A percentile compares a stretch with the other conserved stretches of the same genome.
Evolutionary conservation across 2,113 vertebrate species (phyloP).

Genomic region (Percopsis transmontana): DNA sequence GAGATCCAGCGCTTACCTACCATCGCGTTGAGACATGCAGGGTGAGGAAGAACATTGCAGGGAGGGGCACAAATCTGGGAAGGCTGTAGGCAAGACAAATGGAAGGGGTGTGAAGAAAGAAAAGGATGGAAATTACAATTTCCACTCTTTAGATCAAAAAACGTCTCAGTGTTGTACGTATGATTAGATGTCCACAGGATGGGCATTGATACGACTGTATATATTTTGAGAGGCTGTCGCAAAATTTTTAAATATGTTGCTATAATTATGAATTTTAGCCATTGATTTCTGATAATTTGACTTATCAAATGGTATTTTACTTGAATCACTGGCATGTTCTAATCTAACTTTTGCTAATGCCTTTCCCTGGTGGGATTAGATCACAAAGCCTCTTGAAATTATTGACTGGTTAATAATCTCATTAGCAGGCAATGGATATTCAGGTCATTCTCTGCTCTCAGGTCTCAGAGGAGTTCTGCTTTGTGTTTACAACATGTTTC

Average conservation of each 20-base stretch:
- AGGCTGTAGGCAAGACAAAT: slow-evolving; percentile 12
- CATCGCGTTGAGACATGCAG: slow-evolving; percentile 47
- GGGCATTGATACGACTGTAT: slow-evolving; percentile 27
- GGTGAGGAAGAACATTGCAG: slow-evolving; percentile 30
- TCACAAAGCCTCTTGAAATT: slow-evolving; percentile 70
- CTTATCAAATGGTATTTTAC: slow-evolving; percentile 36
- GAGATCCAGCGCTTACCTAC: slow-evolving; percentile 57
- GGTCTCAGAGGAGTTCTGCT: slow-evolving; percentile 26
- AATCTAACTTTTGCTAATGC: slow-evolving; percentile 58
- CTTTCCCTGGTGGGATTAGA: slow-evolving; percentile 45
- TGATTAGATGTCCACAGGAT: slow-evolving; percentile 20
- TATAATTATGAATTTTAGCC: slow-evolving; percentile 5
- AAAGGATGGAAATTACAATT: slow-evolving; percentile 53
- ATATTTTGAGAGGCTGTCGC: slow-evolving; percentile 6
- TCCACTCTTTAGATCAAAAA: slow-evolving; percentile 27
- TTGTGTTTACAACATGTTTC: slow-evolving; percentile 17
- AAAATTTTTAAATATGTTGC: no score
- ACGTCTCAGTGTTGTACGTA: slow-evolving; percentile 1
- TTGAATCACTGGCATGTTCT: slow-evolving; percentile 16
- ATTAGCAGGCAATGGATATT: slow-evolving; percentile 59
- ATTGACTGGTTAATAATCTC: slow-evolving; percentile 70
- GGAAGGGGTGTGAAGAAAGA: slow-evolving; percentile 31
- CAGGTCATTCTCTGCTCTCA: slow-evolving; percentile 36
- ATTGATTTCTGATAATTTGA: slow-evolving; percentile 23
- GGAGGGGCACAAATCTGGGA: slow-evolving; percentile 47